Conservation (phyloP, 2,113 vertebrate species). For the Aptenodytes forsteri region DNA sequence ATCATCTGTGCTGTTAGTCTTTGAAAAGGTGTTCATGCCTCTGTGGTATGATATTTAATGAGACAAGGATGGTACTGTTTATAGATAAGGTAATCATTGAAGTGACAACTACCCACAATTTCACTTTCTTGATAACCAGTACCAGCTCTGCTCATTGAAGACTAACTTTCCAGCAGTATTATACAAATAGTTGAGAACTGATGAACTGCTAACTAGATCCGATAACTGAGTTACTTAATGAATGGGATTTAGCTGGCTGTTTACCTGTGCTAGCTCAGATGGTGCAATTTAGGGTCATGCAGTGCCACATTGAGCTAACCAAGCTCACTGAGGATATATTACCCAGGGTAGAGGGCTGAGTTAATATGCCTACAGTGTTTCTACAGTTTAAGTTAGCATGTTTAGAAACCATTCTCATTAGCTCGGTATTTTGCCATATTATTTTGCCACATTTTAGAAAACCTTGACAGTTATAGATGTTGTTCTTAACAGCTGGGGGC, state of each 20-base stretch:
- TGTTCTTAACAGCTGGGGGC: neutral
- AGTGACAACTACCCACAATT: neutral
- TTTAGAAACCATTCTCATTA: neutral
- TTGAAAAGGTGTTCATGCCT: neutral
- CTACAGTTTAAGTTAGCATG: neutral
- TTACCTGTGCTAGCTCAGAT: neutral
- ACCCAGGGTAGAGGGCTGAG: neutral
- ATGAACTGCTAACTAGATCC: constrained; percentile 31
- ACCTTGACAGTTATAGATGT: neutral
- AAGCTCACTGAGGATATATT: neutral
- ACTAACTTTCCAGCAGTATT: neutral
- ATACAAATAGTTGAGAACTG: constrained; percentile 30
- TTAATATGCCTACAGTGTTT: neutral
- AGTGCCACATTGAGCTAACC: neutral
- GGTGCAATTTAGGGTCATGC: neutral
- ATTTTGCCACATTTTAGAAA: neutral
- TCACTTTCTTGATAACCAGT: constrained; percentile 16
- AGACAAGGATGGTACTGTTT: neutral
- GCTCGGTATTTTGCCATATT: neutral
- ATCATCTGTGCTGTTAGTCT: neutral
- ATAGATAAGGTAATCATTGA: neutral
- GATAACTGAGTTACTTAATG: constrained; percentile 36
- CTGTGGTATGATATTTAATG: neutral
- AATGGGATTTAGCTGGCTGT: neutral
- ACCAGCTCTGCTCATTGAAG: neutral